Conservation (phyloP, 2,797 vertebrate species). For the Avahi laniger region DNA sequence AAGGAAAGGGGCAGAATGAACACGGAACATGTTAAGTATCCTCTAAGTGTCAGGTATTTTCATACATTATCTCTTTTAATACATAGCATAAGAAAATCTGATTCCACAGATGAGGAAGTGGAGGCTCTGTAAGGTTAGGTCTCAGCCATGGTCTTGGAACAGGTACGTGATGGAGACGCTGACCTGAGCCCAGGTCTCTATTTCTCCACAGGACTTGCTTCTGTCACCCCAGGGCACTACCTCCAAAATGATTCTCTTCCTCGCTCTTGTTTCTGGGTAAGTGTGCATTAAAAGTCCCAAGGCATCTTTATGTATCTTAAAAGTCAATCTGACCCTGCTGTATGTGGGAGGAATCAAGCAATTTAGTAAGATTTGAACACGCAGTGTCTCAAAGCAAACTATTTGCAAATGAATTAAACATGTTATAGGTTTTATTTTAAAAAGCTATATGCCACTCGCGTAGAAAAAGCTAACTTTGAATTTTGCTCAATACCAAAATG, state of each 20-base stretch:
- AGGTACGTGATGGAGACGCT: background rate
- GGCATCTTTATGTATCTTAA: background rate
- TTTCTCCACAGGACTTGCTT: background rate
- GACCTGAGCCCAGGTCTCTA: background rate
- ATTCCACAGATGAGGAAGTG: background rate
- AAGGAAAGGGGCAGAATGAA: background rate
- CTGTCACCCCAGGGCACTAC: background rate
- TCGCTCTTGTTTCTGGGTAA: background rate
- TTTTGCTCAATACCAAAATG: slow-evolving; percentile 33
- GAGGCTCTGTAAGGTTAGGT: background rate
- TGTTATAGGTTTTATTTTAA: slow-evolving; percentile 27
- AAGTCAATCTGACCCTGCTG: background rate
- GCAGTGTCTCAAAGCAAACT: background rate
- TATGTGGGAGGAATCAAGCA: background rate
- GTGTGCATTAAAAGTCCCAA: background rate
- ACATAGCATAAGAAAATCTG: background rate
- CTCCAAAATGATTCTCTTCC: background rate
- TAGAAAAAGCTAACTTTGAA: slow-evolving; percentile 51
- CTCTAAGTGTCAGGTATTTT: background rate
- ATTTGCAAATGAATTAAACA: slow-evolving; percentile 48
- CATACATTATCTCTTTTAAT: background rate
- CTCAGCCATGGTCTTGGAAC: background rate
- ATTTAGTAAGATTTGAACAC: background rate
- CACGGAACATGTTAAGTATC: background rate
- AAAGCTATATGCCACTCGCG: background rate